phyloP scores from a whole-genome alignment of 2,888 invertebrate genomes.

The Epistrophella euchroma region DNA sequence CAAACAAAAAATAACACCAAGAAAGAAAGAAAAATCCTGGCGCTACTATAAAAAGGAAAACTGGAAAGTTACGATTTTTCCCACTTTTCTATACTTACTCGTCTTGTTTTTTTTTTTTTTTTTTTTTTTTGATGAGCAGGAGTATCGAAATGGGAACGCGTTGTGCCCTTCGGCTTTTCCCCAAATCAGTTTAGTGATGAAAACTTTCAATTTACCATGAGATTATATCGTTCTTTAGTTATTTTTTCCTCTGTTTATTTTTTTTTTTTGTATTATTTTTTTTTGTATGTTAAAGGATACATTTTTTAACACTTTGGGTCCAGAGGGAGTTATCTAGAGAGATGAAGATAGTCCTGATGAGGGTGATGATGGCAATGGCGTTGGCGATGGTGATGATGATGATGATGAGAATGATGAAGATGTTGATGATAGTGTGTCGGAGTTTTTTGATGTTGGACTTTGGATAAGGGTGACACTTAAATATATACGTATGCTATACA shows the following conservation, averaged over 20 bases:
- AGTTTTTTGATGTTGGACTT: constrained; percentile 35
- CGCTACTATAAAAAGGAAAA: constrained; percentile 35
- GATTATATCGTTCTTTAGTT: constrained; percentile 63
- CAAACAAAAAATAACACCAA: neutral
- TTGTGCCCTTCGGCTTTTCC: constrained; percentile 65
- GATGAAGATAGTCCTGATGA: constrained; percentile 34
- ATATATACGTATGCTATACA: constrained; percentile 8
- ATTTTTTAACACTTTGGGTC: constrained; percentile 46
- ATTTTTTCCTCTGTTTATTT: constrained; percentile 12
- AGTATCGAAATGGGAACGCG: constrained; percentile 57
- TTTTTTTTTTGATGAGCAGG: neutral
- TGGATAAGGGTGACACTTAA: constrained; percentile 54
- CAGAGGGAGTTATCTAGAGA: constrained; percentile 31
- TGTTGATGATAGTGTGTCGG: constrained; percentile 35
- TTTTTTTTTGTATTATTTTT: neutral
- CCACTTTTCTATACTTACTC: constrained; percentile 3
- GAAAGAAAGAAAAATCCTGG: constrained; percentile 4
- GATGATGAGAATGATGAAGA: constrained; percentile 34
- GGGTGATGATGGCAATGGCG: constrained; percentile 34
- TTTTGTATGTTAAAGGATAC: constrained; percentile 39
- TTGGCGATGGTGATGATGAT: constrained; percentile 17
- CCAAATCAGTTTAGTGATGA: constrained; percentile 71
- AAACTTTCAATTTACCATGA: constrained; percentile 75
- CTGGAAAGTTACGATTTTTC: constrained; percentile 61
- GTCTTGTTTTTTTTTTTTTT: constrained; percentile 18